These are phyloP conservation scores for Tamandua tetradactyla DNA, from an alignment of 2,797 vertebrate species.

Conservation along the genomic window DNA sequence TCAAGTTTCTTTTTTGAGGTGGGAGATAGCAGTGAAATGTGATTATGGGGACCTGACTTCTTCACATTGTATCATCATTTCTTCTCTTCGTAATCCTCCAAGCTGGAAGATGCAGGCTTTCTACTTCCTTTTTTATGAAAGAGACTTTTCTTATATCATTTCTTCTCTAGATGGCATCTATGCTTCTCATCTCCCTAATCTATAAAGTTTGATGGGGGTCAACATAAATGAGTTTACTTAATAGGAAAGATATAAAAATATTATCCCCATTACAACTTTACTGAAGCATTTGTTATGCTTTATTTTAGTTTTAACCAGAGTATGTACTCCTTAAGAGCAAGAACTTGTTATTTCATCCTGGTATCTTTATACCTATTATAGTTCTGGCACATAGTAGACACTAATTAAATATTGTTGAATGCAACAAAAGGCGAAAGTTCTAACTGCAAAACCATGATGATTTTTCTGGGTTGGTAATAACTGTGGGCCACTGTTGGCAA, in stretches of 20 bases:
- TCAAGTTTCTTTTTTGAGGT: not conserved
- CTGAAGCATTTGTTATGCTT: conserved; percentile 10
- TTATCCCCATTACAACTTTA: not conserved
- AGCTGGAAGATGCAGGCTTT: not conserved
- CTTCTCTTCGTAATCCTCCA: not conserved
- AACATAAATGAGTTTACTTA: not conserved
- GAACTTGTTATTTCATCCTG: not conserved
- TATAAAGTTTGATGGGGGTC: not conserved
- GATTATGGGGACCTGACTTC: not conserved
- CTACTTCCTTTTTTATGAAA: not conserved
- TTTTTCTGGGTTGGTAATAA: not conserved
- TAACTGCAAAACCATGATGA: conserved; percentile 33
- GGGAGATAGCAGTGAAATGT: not conserved
- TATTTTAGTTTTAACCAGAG: conserved; percentile 33
- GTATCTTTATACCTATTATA: not conserved
- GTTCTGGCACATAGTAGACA: not conserved
- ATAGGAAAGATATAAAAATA: not conserved
- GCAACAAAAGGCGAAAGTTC: not conserved
- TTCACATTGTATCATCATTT: not conserved
- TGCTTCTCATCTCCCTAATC: not conserved
- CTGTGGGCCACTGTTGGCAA: not conserved
- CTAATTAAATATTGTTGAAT: not conserved
- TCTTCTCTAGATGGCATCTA: not conserved
- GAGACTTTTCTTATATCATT: not conserved
- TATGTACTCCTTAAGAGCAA: not conserved